These are phyloP conservation scores for Takifugu bimaculatus DNA, from an alignment of 2,113 vertebrate species.

Conservation along the genomic window DNA sequence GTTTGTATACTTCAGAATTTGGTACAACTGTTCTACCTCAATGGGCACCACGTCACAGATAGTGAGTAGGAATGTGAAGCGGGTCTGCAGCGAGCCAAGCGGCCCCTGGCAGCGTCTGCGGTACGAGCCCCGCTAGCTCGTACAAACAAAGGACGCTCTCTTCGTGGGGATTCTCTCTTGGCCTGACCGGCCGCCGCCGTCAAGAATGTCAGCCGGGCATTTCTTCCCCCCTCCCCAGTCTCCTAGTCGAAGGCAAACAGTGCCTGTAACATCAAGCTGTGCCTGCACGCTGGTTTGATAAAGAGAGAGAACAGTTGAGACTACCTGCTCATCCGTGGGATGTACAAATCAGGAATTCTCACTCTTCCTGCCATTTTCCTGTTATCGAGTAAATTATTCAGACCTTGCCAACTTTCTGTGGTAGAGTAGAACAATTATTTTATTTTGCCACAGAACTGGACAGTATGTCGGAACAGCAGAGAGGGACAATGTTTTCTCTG, in stretches of 20 bases:
- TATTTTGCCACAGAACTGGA: conserved; percentile 70
- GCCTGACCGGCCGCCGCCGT: conserved; percentile 71
- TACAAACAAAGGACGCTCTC: conserved; percentile 52
- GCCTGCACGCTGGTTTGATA: conserved; percentile 72
- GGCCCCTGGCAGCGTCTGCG: conserved; percentile 35
- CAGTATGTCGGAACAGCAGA: conserved; percentile 64
- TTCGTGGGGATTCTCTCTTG: conserved; percentile 42
- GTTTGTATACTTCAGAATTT: conserved; percentile 70
- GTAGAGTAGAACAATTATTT: conserved; percentile 69
- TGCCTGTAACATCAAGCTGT: conserved; percentile 78
- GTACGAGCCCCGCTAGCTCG: conserved; percentile 31
- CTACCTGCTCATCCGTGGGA: conserved; percentile 67
- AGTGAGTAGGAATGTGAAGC: conserved; percentile 63
- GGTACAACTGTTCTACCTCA: conserved; percentile 83
- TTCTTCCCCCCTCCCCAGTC: conserved; percentile 42
- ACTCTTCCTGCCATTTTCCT: conserved; percentile 71
- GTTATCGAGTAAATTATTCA: conserved; percentile 68
- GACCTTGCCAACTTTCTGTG: conserved; percentile 71
- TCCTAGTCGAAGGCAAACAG: conserved; percentile 73
- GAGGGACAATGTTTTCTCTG: conserved; percentile 63
- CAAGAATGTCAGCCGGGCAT: conserved; percentile 76
- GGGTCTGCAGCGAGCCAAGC: conserved; percentile 51
- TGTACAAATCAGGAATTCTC: conserved; percentile 70
- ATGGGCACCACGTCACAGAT: conserved; percentile 66
- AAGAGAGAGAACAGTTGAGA: conserved; percentile 55